Base-by-base conservation (phyloP, 92 coral and sea anemone genomes). In the Palythoa caribaeorum region DNA sequence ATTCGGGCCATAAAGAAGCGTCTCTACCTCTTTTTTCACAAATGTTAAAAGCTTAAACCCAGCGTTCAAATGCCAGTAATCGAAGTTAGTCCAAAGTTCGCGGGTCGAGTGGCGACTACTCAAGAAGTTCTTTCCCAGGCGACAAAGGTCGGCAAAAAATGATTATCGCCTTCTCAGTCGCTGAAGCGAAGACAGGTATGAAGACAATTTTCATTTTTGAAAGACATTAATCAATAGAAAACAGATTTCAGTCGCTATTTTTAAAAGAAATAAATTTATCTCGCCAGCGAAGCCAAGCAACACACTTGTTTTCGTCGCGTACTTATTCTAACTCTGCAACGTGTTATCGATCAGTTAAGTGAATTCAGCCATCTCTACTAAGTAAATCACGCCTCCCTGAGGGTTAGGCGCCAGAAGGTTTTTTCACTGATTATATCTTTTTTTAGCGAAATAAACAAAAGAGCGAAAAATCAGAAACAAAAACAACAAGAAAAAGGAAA, bases 101-200 rank as follows among this genome's bases (percentile, higher is more conserved):
- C 8, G 38, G 3, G 60, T 28, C 84, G 73, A 44, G 57, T 35
- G 62, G 44, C 21, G n/a, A 47, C 39, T 8, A 66, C 62, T 81
- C 74, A 21, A 68, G 66, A 79, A 2, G 55, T 6, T 66, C 17
- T 70, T 63, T 57, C n/a, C 53, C 37, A 50, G 38, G 38, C 59
- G 51, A 47, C 36, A 35, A 15, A 6, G 57, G 76, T 28, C 75
- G 48, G 59, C 21, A 65, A 40, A 66, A 51, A 68, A 7, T 68
- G 20, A 60, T 81, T 81, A 81, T 81, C 86, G 40, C 76, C 62
- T 57, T 35, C 55, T 66, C 50, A 52, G 66, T 66, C 86, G 62
- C 68, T n/a, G n/a, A 68, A 36, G 86, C 50, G 37, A 44, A 65
- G 12, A 81, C 39, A 48, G 86, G 50, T 81, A 54, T 7, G 74